These are phyloP conservation scores for Hippasteria phrygiana DNA, from an alignment of 53 echinoderm and acorn worm genomes.

Conservation along the genomic window DNA sequence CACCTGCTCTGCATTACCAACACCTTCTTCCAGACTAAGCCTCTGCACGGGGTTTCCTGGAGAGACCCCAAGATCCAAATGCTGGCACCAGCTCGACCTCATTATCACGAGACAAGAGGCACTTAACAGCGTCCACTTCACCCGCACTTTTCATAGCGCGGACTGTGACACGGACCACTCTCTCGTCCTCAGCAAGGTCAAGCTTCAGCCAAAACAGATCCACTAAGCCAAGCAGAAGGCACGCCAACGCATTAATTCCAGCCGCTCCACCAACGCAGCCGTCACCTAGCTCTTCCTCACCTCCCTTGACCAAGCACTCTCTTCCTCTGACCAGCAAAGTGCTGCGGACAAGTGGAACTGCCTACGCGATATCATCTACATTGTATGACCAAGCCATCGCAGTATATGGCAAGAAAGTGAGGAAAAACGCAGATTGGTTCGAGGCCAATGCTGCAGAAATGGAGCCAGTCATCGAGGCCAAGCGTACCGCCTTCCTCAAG, in stretches of 20 bases:
- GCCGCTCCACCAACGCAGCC: too few species aligned
- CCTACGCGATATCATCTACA: constrained; percentile 23
- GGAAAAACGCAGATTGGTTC: background rate
- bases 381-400: constrained; percentile 1
- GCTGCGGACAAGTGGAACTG: constrained; percentile 28
- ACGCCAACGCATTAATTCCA: too few species aligned
- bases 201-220: constrained; percentile 18
- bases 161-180: too few species aligned
- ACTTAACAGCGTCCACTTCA: background rate
- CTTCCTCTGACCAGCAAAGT: too few species aligned
- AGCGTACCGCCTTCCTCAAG: background rate
- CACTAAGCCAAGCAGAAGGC: constrained; percentile 2
- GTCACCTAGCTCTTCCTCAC: too few species aligned
- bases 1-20: constrained; percentile 43
- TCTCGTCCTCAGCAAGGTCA: constrained; percentile 25
- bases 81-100: too few species aligned
- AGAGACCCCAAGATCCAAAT: constrained; percentile 45
- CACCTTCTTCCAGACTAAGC: constrained; percentile 48
- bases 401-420: background rate
- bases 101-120: constrained; percentile 25
- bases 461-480: too few species aligned
- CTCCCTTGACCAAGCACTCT: too few species aligned
- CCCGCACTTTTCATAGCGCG: too few species aligned
- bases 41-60: constrained; percentile 51
- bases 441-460: too few species aligned